These are phyloP conservation scores for Eledona agricola DNA, from an alignment of 2,888 invertebrate species.

Conservation along the genomic window DNA sequence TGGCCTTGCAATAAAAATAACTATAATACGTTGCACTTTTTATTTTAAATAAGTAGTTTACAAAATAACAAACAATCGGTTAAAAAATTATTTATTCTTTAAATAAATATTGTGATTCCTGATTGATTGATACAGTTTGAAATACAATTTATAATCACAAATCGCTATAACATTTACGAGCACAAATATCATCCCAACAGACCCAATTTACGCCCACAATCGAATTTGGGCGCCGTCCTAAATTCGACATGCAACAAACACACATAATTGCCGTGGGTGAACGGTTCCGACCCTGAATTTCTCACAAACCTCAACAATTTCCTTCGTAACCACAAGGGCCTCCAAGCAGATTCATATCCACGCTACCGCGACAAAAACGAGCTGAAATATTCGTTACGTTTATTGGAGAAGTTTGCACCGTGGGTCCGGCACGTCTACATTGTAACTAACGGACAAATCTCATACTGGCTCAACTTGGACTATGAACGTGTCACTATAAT, in stretches of 20 bases:
- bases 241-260: conserved; percentile 11
- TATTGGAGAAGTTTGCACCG: conserved; percentile 78
- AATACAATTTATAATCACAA: too few species aligned
- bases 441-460: conserved; percentile 84
- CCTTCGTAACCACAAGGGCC: conserved; percentile 39
- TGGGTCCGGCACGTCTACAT: conserved; percentile 82
- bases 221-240: conserved; percentile 10
- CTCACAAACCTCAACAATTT: conserved; percentile 62
- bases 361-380: conserved; percentile 79
- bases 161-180: too few species aligned
- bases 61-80: too few species aligned
- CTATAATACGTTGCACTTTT: too few species aligned
- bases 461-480: conserved; percentile 79
- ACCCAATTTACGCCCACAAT: too few species aligned
- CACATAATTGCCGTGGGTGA: conserved; percentile 68
- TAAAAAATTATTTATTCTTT: too few species aligned
- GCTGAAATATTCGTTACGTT: conserved; percentile 72
- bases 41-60: too few species aligned
- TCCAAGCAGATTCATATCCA: conserved; percentile 47
- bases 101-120: too few species aligned
- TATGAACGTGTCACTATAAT: conserved; percentile 73
- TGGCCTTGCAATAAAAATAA: too few species aligned
- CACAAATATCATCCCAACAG: too few species aligned
- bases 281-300: conserved; percentile 76
- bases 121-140: too few species aligned